Evolutionary conservation across 2,888 invertebrate species (phyloP).

Genomic region (Tethea ocularis): DNA sequence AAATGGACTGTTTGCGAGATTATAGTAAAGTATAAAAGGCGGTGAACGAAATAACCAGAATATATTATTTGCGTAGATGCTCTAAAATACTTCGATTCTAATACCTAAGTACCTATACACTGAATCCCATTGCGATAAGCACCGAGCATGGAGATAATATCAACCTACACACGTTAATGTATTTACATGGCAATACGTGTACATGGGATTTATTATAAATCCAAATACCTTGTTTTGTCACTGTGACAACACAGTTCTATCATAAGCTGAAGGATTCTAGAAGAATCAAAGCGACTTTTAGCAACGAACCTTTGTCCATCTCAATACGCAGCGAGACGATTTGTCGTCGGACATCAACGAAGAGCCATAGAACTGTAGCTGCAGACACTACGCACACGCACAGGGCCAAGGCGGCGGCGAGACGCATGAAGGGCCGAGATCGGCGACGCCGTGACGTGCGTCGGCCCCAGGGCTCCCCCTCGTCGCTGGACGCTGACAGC

Average conservation of each 20-base stretch:
- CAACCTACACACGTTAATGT: background rate
- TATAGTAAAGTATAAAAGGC: background rate
- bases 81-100: background rate
- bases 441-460: conserved; percentile 63
- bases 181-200: too few relatives aligned
- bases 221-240: background rate
- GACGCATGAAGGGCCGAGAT: conserved; percentile 81
- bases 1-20: background rate
- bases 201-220: background rate
- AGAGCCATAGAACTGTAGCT: conserved; percentile 86
- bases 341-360: conserved; percentile 87
- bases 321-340: conserved; percentile 85
- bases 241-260: background rate
- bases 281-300: conserved; percentile 1
- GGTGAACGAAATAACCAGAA: background rate
- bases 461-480: conserved; percentile 82
- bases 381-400: conserved; percentile 86
- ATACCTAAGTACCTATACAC: conserved; percentile 7
- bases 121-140: conserved; percentile 18
- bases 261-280: too few relatives aligned
- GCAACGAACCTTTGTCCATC: conserved; percentile 85
- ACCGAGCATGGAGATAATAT: conserved; percentile 31
- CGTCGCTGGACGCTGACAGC: conserved; percentile 84
- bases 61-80: conserved; percentile 11
- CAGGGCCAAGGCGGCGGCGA: conserved; percentile 84